A percentile compares a stretch with the other conserved stretches of the same genome.
Conservation (phyloP, 2,797 vertebrate genomes). For the Melanotaenia maccullochi region DNA sequence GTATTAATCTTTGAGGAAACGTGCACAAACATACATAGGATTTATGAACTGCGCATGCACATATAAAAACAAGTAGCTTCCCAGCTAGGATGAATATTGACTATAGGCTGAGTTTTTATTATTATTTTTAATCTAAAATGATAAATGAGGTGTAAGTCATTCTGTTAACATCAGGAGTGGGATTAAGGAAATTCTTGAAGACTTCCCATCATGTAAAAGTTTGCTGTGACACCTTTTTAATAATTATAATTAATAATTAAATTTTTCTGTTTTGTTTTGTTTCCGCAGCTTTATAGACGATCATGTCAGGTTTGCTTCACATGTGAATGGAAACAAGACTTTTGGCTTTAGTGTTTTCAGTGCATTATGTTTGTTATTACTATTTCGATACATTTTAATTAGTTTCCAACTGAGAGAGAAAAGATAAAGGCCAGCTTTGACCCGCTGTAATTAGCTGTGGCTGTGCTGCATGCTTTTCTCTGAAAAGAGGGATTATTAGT, state of each 20-base stretch:
- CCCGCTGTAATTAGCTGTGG: conserved; percentile 10
- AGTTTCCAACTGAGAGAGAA: not conserved
- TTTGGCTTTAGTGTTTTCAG: not conserved
- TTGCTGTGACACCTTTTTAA: too few relatives aligned
- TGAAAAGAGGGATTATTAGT: not conserved
- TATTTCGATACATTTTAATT: not conserved
- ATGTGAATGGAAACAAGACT: not conserved
- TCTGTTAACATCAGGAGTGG: too few relatives aligned
- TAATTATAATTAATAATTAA: too few relatives aligned
- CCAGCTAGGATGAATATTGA: not conserved
- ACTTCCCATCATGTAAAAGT: too few relatives aligned
- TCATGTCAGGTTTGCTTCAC: not conserved
- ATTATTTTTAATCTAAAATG: too few relatives aligned
- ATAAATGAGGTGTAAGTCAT: too few relatives aligned
- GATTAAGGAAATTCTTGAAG: too few relatives aligned
- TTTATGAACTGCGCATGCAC: too few relatives aligned
- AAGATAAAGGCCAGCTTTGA: conserved; percentile 6
- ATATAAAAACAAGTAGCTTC: not conserved
- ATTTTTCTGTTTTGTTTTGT: too few relatives aligned
- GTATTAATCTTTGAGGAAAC: too few relatives aligned
- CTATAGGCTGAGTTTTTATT: too few relatives aligned
- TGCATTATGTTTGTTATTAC: not conserved
- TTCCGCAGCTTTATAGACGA: not conserved
- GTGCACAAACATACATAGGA: too few relatives aligned
- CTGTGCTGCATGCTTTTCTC: not conserved